phyloP scores from a whole-genome alignment of 2,113 vertebrate genomes.

The Hypanus sabinus region DNA sequence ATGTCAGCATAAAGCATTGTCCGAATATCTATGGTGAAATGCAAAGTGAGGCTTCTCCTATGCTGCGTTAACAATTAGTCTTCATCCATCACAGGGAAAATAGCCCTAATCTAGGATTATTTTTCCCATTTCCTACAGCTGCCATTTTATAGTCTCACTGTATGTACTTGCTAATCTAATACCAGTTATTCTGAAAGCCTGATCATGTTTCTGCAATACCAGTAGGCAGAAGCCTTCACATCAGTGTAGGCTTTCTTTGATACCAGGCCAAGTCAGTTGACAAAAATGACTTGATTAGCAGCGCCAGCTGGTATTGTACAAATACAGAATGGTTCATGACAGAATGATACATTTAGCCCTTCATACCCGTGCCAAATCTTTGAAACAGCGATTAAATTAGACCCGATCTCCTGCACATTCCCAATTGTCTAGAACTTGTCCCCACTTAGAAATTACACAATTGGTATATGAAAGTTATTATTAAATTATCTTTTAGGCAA shows the following conservation, averaged over 20 bases:
- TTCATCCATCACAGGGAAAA: neutral
- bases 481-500: neutral
- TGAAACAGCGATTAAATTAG: neutral
- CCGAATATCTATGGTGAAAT: neutral
- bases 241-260: neutral
- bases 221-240: neutral
- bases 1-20: neutral
- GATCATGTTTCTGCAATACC: neutral
- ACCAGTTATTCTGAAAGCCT: neutral
- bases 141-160: neutral
- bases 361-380: neutral
- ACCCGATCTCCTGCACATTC: neutral
- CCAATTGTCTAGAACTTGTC: neutral
- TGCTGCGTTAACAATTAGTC: neutral
- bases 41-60: neutral
- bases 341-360: neutral
- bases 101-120: neutral
- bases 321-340: neutral
- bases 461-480: neutral
- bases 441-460: neutral
- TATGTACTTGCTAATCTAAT: neutral
- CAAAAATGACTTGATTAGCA: slow-evolving; percentile 9
- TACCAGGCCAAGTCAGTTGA: neutral
- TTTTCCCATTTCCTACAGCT: neutral
- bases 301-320: neutral